Base-by-base conservation (phyloP, 2,888 invertebrate species). In the Dorcus hopei region DNA sequence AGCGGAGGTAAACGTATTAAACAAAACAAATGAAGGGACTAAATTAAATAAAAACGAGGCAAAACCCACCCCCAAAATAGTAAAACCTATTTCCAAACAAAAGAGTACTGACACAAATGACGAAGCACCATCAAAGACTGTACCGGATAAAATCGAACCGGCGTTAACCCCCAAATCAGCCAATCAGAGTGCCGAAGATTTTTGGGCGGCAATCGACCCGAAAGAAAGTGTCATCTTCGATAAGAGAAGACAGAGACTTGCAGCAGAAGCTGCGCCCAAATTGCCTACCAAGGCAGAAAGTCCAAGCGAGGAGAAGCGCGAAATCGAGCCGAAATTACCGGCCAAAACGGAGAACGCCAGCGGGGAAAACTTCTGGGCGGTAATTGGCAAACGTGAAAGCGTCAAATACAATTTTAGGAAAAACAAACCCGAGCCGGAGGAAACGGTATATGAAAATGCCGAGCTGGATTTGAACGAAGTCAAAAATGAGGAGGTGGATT, bases 291-390 rank as follows among this genome's bases (percentile, higher is more conserved):
- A 65, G 47, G 61, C 62, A 16, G 66, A 69, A 40, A 68, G 67
- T 23, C 48, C 14, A 14, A 85, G 87, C 61, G 87, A 85, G 3
- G 82, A 14, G 84, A 65, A 77, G 87, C 59, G 87, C 9, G 33
- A 19, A 38, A 43, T 7, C n/a, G 2, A 16, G 14, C 26, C 8
- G 39, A 59, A 65, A 42, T 50, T 59, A 45, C 60, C 60, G 33
- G 50, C 63, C 9, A 63, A 61, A 52, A 61, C 62, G 26, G 66
- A 66, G 23, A 67, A 65, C 26, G 52, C 59, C 54, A 81, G 81
- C 1, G 79, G 78, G 61, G 80, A 80, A 7, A 85, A 87, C 71
- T 87, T 87, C 77, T 87, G 87, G 87, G 81, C 82, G 19, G 82
- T 81, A 76, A 85, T 87, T 61, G 87, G 85, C 3, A 14, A 11